A percentile compares a stretch with the other conserved stretches of the same genome.
Conservation (phyloP, 1,140 invertebrate species). For the Drosophila teissieri region DNA sequence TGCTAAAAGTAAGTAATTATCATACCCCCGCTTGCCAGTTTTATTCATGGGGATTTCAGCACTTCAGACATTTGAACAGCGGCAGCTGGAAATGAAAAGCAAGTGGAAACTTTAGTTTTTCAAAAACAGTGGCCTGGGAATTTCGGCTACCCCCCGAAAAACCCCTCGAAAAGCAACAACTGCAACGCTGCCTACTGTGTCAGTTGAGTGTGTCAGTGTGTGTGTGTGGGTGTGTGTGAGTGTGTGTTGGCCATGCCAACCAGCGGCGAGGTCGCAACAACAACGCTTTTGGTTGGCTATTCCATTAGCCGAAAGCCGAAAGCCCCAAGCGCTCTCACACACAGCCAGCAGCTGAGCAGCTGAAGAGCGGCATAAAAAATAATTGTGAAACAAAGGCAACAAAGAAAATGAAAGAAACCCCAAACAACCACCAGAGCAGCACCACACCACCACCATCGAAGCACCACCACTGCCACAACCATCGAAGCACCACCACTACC, state of each 20-base stretch:
- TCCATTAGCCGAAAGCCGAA: conserved; percentile 47
- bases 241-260: conserved; percentile 68
- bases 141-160: background rate
- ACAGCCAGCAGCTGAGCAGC: background rate
- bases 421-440: conserved; percentile 70
- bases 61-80: conserved; percentile 35
- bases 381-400: conserved; percentile 82
- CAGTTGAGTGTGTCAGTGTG: conserved; percentile 50
- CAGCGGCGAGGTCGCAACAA: conserved; percentile 76
- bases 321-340: conserved; percentile 57
- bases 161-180: conserved; percentile 40
- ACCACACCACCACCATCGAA: conserved; percentile 9
- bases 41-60: conserved; percentile 49
- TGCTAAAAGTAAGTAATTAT: conserved; percentile 42
- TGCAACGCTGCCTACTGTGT: conserved; percentile 63
- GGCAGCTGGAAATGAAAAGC: conserved; percentile 66
- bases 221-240: conserved; percentile 28
- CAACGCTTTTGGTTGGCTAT: conserved; percentile 82
- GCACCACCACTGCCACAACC: conserved; percentile 14
- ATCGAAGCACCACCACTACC: conserved; percentile 10
- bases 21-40: conserved; percentile 12
- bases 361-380: conserved; percentile 15
- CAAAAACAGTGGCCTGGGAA: conserved; percentile 14
- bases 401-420: conserved; percentile 82
- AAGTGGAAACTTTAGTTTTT: conserved; percentile 57